Base-by-base conservation (phyloP, 2,888 invertebrate species). In the Gymnosoma rotundatum region DNA sequence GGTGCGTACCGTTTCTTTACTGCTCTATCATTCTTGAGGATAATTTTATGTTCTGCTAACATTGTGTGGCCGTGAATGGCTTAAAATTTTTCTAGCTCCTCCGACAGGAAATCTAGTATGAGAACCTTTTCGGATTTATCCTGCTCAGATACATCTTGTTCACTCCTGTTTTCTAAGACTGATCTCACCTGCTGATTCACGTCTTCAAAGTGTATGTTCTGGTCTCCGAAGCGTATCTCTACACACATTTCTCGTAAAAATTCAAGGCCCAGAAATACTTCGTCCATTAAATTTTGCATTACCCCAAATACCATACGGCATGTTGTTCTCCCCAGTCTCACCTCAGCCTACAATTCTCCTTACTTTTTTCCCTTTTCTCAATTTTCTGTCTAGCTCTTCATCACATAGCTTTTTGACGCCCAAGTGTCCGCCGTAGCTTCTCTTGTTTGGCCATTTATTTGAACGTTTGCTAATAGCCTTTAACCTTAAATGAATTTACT, bases 371-470 rank as follows among this genome's bases (percentile, higher is more conserved):
- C 25, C 25, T 25, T 25, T 25, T 25, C 25, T 25, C 25, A 25
- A 25, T 25, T 25, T 25, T 38, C 38, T 38, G 0, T 50, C 48
- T 4, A 72, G 32, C 5, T 9, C 9, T 38, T 63, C 63, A 54
- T 63, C 14, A 48, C 38, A 21, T 73, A 73, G 25, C 73, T 61
- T 14, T 36, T 73, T 9, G 73, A 61, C 0, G 50, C 74, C 10
- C 74, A 54, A 1, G 74, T 64, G 12, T 64, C 64, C 9, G 64
- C 42, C 7, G 64, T 64, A 5, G 64, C 54, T 0, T 63, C 45
- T 21, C 2, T 10, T 16, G 25, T 14, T 8, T 32, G 64, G 12
- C 7, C 10, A 21, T 54, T 25, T 38, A n/a, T n/a, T n/a, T n/a
- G n/a, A n/a, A n/a, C n/a, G n/a, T n/a, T n/a, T n/a, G n/a, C n/a